These are phyloP conservation scores for Leptobrachium leishanense DNA, from an alignment of 2,113 vertebrate species.

Conservation along the genomic window DNA sequence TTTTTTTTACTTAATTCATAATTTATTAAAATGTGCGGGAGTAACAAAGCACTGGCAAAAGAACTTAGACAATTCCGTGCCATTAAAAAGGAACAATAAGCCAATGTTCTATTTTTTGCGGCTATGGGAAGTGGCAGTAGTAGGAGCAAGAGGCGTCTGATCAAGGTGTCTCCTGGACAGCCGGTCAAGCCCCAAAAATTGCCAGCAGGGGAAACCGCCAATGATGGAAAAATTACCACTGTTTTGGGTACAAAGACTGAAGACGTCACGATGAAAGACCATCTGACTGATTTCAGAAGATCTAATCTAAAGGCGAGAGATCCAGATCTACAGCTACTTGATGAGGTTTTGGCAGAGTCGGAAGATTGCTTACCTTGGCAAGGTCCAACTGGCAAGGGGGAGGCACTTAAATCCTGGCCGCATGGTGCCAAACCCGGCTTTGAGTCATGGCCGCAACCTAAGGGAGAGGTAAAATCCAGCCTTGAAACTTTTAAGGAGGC, in stretches of 20 bases:
- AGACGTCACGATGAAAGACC: neutral
- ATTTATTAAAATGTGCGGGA: neutral
- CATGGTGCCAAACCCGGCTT: slow-evolving; percentile 4
- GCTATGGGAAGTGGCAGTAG: slow-evolving; percentile 67
- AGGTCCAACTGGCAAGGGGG: neutral
- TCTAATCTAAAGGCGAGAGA: slow-evolving; percentile 25
- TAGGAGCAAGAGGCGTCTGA: slow-evolving; percentile 53
- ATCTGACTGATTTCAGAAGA: neutral
- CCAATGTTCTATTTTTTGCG: neutral
- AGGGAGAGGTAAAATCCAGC: neutral
- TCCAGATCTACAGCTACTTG: slow-evolving; percentile 57
- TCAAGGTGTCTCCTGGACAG: slow-evolving; percentile 39
- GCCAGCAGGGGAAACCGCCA: slow-evolving; percentile 1
- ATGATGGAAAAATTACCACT: slow-evolving; percentile 10
- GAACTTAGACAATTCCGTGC: neutral
- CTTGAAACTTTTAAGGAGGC: neutral
- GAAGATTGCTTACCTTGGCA: slow-evolving; percentile 43
- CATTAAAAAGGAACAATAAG: neutral
- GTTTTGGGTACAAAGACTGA: neutral
- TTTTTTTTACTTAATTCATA: no score
- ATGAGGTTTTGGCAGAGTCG: slow-evolving; percentile 56
- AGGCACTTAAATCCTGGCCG: slow-evolving; percentile 5
- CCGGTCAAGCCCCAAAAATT: slow-evolving; percentile 19
- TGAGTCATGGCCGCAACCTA: neutral
- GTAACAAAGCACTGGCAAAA: neutral